Evolutionary conservation across 2,888 invertebrate genomes (phyloP), one percentile per base, ranked within the genome.

Genomic region (Drosophila nr. fundita): DNA sequence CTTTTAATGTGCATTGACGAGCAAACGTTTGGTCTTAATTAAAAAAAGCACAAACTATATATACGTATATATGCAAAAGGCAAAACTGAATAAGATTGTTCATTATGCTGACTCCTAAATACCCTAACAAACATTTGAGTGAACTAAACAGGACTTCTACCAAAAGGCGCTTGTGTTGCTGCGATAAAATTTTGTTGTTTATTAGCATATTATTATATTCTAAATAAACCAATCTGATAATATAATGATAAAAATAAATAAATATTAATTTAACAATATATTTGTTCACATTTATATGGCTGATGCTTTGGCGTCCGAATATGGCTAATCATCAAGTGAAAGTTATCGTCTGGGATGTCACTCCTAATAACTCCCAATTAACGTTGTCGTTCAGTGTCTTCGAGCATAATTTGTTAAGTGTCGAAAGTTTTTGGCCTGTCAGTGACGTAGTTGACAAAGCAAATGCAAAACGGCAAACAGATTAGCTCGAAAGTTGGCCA

Each of bases 1-100:
- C 69, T 74, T 74, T 77, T 73, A 83, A 81, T 80, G 74, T 68
- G 74, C 68, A 78, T 76, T 76, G 73, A 68, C 61, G 68, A 62
- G 60, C 60, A 61, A 70, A 68, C 69, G 73, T 62, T 76, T 49
- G 61, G 61, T 62, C 48, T 66, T 73, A 83, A 83, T 83, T 80
- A 70, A 83, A 72, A 82, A 78, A 24, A 21, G 15, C 34, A 40
- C 8, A 34, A 34, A 27, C 8, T 18, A 21, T 1, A 21, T 6
- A 6, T n/a, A n/a, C 7, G 7, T 1, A 21, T 6, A 6, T n/a
- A n/a, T 13, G 7, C 13, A 55, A 50, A 32, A 48, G 1, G n/a
- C 4, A 29, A 11, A 3, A 8, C 21, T 4, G 40, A 24, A 54
- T 15, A 30, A 6, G 4, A 11, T 15, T n/a, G 0, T 34, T n/a